Evolutionary conservation across 1,140 invertebrate species (phyloP), one percentile per base, ranked within the genome.

Genomic region (Bradynema listronoti): DNA sequence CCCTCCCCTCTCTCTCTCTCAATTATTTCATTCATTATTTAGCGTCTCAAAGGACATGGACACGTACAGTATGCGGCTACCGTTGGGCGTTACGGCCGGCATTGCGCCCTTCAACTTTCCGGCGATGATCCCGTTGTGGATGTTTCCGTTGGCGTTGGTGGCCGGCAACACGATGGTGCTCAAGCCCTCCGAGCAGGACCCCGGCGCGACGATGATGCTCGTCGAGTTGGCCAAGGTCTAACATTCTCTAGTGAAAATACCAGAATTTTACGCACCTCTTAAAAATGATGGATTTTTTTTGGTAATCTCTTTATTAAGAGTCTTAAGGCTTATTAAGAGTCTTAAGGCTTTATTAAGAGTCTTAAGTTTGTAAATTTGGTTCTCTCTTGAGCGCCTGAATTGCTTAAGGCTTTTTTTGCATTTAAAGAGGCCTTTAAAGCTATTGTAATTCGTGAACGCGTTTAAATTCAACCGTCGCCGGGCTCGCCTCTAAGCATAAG

Each of bases 131-230:
- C 95, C 95, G 0, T 82, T 99, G 1, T 99, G 95, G 94, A 95
- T 93, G 86, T 93, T 96, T 81, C 92, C 92, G 0, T 82, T 95
- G 60, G 42, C 56, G 0, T 14, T 93, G 16, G 90, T 90, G 4
- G 90, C 89, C 64, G 94, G 94, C 47, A 87, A 87, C 72, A 87
- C 86, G 0, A 83, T 82, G 68, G 70, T 87, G 1, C 78, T 87
- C 56, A 86, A 87, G 80, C 95, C 95, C 4, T 97, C 93, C 0
- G 95, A 99, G 80, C 84, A 92, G 77, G 93, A 96, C 74, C 95
- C 95, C 27, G 91, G 93, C 5, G 90, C 93, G 0, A 88, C 88
- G 3, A 89, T 98, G 86, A 84, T 97, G 78, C 83, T 98, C 41
- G 86, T 92, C 79, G 88, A 95, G 66, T 82, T 95, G 71, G 76